phyloP scores from a whole-genome alignment of 2,888 invertebrate species.

The Macrophya alboannulata region DNA sequence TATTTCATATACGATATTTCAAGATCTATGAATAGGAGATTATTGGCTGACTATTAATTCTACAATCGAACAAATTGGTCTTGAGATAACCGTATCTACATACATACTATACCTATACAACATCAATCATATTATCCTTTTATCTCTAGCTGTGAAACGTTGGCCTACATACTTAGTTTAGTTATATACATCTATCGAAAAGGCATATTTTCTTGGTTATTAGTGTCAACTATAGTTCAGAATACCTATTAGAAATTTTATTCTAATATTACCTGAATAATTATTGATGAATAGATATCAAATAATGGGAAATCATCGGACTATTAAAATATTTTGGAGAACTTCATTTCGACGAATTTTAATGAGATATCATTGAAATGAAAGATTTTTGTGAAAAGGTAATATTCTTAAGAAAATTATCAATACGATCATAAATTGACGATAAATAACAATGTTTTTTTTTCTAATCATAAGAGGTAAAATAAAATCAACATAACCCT shows the following conservation, averaged over 20 bases:
- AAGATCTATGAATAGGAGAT: neutral
- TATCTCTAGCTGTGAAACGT: neutral
- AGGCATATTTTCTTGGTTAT: neutral
- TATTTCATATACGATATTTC: neutral
- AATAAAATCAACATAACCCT: neutral
- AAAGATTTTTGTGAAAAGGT: neutral
- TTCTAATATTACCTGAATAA: neutral
- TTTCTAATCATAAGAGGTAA: neutral
- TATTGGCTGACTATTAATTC: neutral
- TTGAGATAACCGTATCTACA: neutral
- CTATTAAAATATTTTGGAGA: neutral
- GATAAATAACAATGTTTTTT: neutral
- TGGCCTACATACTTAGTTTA: neutral
- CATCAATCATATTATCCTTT: neutral
- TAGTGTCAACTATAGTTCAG: neutral
- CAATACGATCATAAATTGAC: neutral
- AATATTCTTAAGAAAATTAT: neutral
- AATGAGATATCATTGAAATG: neutral
- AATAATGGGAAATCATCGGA: neutral
- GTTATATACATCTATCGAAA: neutral
- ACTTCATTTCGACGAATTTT: neutral
- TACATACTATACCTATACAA: conserved; percentile 7
- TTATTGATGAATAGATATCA: neutral
- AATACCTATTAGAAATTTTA: neutral
- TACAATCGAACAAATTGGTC: neutral